These are phyloP conservation scores for Microctenopoma stevenorrisi DNA, from an alignment of 2,797 vertebrate genomes.

Conservation along the genomic window DNA sequence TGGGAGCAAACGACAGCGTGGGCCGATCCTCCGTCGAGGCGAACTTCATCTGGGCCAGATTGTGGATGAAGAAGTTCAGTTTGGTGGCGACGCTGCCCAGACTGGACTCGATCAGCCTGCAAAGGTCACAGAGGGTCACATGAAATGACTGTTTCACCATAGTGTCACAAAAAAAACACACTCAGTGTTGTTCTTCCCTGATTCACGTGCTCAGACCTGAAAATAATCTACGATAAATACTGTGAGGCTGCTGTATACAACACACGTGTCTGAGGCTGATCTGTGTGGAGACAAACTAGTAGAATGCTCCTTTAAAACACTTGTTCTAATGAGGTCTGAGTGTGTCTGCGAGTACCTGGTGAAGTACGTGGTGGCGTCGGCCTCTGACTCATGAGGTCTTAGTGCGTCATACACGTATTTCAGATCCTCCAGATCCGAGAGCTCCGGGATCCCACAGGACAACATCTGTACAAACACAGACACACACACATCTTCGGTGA, in stretches of 20 bases:
- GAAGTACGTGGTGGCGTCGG: conserved; percentile 96
- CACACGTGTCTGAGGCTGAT: too few relatives aligned
- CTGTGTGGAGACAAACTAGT: too few relatives aligned
- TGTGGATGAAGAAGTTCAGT: conserved; percentile 99
- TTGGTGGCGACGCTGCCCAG: conserved; percentile 96
- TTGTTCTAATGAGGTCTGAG: background rate
- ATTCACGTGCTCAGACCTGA: too few relatives aligned
- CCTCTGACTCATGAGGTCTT: conserved; percentile 93
- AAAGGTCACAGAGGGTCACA: background rate
- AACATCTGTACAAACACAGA: conserved; percentile 87
- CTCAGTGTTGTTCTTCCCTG: too few relatives aligned
- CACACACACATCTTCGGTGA: too few relatives aligned
- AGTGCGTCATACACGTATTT: conserved; percentile 96
- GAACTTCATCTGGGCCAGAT: conserved; percentile 98
- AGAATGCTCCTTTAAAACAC: too few relatives aligned
- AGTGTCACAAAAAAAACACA: too few relatives aligned
- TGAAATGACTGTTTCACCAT: background rate
- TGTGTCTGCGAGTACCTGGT: conserved; percentile 86
- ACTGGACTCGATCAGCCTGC: conserved; percentile 92
- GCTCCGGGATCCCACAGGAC: conserved; percentile 96
- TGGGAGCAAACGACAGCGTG: conserved; percentile 89
- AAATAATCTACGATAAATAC: too few relatives aligned
- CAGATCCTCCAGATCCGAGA: conserved; percentile 93
- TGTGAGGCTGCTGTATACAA: too few relatives aligned
- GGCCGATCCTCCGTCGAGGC: conserved; percentile 88